Percentiles rank a stretch among this genome's conserved stretches.
phyloP scores from a whole-genome alignment of 2,797 vertebrate species.

The Sphenopsis melanotis region DNA sequence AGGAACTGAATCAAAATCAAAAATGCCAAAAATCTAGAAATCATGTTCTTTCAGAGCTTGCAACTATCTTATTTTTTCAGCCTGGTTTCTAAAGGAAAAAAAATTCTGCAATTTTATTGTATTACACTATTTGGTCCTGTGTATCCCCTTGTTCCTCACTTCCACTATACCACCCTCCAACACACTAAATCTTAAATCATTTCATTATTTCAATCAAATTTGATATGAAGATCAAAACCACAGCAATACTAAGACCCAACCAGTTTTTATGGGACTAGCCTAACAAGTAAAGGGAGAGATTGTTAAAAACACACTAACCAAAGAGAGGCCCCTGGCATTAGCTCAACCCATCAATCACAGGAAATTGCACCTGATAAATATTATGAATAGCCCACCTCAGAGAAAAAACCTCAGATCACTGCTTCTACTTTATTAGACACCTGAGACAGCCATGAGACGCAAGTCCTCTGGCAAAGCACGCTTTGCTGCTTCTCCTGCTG shows the following conservation, averaged over 20 bases:
- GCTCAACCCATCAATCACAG: not conserved
- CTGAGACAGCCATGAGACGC: not conserved
- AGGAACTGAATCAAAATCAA: not conserved
- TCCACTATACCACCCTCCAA: fast-evolving
- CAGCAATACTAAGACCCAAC: not conserved
- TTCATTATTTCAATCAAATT: not conserved
- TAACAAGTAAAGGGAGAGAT: not conserved
- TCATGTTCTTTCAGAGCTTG: not conserved
- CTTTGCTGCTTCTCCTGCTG: not conserved
- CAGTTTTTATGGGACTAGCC: not conserved
- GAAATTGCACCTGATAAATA: not conserved
- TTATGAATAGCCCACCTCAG: not conserved
- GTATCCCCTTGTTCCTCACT: not conserved
- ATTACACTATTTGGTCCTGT: not conserved
- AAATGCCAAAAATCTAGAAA: not conserved
- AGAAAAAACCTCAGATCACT: not conserved
- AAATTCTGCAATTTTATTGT: not conserved
- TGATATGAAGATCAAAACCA: not conserved
- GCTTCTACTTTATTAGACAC: not conserved
- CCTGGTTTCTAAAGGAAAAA: not conserved
- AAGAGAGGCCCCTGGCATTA: not conserved
- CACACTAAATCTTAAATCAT: not conserved
- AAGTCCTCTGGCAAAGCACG: fast-evolving
- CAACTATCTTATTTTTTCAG: not conserved
- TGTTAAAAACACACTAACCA: not conserved